Evolutionary conservation across 2,888 invertebrate genomes (phyloP).

Genomic region (Acanthococcus lagerstroemiae): DNA sequence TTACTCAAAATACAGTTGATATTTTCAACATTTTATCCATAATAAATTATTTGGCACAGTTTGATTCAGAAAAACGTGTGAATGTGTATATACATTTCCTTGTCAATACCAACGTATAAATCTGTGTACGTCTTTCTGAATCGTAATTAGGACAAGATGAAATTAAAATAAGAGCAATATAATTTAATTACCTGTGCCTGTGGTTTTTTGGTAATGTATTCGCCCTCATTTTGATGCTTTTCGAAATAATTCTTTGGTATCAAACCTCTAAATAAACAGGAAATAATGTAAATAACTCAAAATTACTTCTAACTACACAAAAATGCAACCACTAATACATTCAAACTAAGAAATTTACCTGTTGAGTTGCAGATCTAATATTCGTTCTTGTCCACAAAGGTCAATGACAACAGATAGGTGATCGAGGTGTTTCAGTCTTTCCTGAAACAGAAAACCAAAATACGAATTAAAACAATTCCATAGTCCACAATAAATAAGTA

Average conservation of each 20-base stretch:
- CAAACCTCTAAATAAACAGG: conserved; percentile 46
- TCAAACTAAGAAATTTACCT: conserved; percentile 39
- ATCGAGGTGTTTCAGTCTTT: conserved; percentile 45
- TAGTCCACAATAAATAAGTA: no score
- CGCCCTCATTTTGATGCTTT: conserved; percentile 45
- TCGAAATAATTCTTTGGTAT: conserved; percentile 56
- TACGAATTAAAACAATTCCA: no score
- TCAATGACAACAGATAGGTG: conserved; percentile 55
- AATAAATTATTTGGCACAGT: no score
- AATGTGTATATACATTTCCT: no score
- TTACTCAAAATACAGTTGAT: no score
- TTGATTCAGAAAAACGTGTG: no score
- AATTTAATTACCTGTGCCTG: neutral
- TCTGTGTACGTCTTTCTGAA: no score
- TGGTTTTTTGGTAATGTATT: conserved; percentile 43
- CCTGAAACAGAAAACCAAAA: conserved; percentile 43
- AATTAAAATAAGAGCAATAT: no score
- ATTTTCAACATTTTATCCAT: no score
- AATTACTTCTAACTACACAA: no score
- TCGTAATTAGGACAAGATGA: no score
- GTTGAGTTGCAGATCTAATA: conserved; percentile 62
- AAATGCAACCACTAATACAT: neutral
- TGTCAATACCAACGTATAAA: no score
- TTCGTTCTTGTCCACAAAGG: conserved; percentile 54
- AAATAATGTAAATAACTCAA: neutral